Conservation (phyloP, 2,797 vertebrate genomes). For the Chanos chanos region DNA sequence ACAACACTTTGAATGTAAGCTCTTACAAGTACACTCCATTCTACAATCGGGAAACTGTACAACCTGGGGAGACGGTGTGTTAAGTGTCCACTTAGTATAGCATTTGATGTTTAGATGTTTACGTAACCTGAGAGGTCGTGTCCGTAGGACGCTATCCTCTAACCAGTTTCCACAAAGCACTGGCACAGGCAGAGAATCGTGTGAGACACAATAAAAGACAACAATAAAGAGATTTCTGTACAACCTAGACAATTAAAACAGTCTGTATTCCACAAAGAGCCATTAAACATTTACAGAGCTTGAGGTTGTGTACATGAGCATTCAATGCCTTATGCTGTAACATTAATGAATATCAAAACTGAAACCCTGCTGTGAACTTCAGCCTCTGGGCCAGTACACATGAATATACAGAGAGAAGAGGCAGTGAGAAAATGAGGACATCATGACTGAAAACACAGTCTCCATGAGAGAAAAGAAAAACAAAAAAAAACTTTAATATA, state of each 20-base stretch:
- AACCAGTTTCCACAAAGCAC: too few relatives aligned
- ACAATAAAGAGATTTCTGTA: neutral
- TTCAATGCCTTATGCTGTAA: constrained; percentile 4
- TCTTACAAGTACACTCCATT: too few relatives aligned
- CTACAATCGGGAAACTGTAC: too few relatives aligned
- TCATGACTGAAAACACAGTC: constrained; percentile 6
- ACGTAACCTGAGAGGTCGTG: too few relatives aligned
- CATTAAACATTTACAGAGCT: constrained; percentile 22
- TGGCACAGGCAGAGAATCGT: too few relatives aligned
- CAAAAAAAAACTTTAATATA: constrained; percentile 23
- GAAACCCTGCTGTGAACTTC: constrained; percentile 10
- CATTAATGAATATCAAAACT: constrained; percentile 27
- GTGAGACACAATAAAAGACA: neutral
- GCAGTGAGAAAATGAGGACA: neutral
- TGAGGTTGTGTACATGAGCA: constrained; percentile 19
- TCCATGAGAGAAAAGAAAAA: constrained; percentile 14
- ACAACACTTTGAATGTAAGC: too few relatives aligned
- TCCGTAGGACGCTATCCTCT: too few relatives aligned
- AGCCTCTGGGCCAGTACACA: neutral
- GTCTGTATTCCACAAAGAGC: constrained; percentile 5
- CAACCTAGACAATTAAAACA: constrained; percentile 18
- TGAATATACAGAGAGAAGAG: too few relatives aligned
- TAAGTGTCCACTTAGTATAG: too few relatives aligned
- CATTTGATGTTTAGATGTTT: too few relatives aligned
- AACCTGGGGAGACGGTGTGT: too few relatives aligned